Evolutionary conservation across 2,113 vertebrate species (phyloP).

Genomic region (Sylvietta virens): DNA sequence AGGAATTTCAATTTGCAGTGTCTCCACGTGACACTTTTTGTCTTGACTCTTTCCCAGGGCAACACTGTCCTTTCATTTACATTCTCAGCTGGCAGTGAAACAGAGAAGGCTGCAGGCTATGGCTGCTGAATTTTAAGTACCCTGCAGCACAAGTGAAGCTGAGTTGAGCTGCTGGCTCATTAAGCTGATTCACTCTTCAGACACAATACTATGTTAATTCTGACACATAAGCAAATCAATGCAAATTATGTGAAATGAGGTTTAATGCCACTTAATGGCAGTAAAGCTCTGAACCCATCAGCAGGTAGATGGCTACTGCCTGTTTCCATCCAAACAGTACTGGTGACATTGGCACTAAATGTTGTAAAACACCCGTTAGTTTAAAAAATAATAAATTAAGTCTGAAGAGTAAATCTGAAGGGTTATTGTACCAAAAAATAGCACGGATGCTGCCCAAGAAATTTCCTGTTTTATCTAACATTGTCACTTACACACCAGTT

Average conservation of each 20-base stretch:
- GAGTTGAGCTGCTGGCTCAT: not conserved
- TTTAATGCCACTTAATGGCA: not conserved
- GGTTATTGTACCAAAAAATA: not conserved
- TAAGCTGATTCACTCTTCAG: slow-evolving; percentile 39
- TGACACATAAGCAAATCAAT: slow-evolving; percentile 26
- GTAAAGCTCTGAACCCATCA: not conserved
- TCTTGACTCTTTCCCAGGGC: not conserved
- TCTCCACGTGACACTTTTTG: not conserved
- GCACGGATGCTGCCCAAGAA: not conserved
- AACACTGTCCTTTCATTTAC: slow-evolving; percentile 5
- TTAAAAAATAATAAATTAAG: not conserved
- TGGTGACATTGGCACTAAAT: not conserved
- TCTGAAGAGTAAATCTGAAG: not conserved
- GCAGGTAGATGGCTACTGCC: not conserved
- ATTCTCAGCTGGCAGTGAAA: slow-evolving; percentile 11
- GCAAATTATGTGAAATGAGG: slow-evolving; percentile 1
- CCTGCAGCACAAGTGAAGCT: not conserved
- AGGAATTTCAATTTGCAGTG: not conserved
- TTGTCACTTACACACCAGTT: not conserved
- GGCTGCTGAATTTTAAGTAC: slow-evolving; percentile 51
- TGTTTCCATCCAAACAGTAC: not conserved
- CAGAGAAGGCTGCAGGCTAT: slow-evolving; percentile 1
- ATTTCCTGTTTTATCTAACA: not conserved
- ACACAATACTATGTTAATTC: slow-evolving; percentile 28
- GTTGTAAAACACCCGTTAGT: not conserved